Conservation (phyloP, 2,797 vertebrate genomes). For the Gymnocypris eckloni region DNA sequence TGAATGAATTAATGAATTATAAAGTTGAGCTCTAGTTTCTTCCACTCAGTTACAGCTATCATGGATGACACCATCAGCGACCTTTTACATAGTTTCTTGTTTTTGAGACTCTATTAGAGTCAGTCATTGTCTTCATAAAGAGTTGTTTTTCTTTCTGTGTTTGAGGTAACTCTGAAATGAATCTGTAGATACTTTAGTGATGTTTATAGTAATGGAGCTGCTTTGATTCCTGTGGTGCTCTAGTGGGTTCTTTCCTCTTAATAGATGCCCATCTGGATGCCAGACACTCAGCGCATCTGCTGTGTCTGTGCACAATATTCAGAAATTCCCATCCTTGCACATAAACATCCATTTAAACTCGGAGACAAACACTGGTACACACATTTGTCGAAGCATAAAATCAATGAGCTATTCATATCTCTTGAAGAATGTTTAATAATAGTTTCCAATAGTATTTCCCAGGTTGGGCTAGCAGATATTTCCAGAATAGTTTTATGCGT, state of each 20-base stretch:
- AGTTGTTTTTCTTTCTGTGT: neutral
- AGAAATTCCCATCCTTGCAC: slow-evolving; percentile 42
- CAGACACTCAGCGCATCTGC: slow-evolving; percentile 53
- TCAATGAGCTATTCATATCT: slow-evolving; percentile 83
- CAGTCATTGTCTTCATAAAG: neutral
- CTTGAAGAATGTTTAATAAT: slow-evolving; percentile 73
- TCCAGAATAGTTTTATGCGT: slow-evolving; percentile 2
- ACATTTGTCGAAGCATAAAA: slow-evolving; percentile 73
- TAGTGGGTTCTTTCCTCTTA: slow-evolving; percentile 34
- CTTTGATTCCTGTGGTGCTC: slow-evolving; percentile 38
- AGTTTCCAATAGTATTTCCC: slow-evolving; percentile 52
- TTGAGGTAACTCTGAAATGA: neutral
- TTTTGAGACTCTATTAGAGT: neutral
- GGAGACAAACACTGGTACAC: slow-evolving; percentile 22
- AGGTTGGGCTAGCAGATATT: slow-evolving; percentile 17
- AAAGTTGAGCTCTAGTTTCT: neutral
- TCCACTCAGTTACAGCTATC: slow-evolving; percentile 9
- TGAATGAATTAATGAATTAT: too few species aligned
- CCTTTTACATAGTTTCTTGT: neutral
- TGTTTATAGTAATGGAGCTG: slow-evolving; percentile 30
- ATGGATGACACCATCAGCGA: neutral
- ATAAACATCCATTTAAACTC: slow-evolving; percentile 37
- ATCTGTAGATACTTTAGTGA: slow-evolving; percentile 21
- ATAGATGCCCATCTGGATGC: slow-evolving; percentile 55
- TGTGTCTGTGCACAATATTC: slow-evolving; percentile 55